Base-by-base conservation (phyloP, 2,797 vertebrate species). In the Acanthiza pusilla region DNA sequence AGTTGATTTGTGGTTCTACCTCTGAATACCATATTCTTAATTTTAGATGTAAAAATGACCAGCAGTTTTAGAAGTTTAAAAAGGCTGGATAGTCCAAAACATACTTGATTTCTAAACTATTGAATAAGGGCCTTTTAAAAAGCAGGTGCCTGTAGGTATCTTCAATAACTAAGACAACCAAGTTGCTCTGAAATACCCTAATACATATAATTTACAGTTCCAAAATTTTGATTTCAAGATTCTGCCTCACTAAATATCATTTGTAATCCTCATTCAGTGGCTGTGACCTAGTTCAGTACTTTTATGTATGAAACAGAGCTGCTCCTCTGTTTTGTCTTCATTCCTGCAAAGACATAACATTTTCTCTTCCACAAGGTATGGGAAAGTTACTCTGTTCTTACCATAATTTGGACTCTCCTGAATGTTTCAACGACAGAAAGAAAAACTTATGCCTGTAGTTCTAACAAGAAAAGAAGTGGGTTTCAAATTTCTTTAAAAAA, bases 261-360 rank as follows among this genome's bases (percentile, higher is more conserved):
- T 85, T 82, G 21, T 75, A 58, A 61, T 70, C 2, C 2, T 63
- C 10, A 22, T 61, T 79, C 22, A 21, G 27, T 40, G 40, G 13
- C 43, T 54, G 17, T 88, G 85, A 96, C 40, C 47, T 62, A 53
- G 36, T 63, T 90, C 45, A 53, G 14, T 34, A 40, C 32, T 36
- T 96, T 83, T 75, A 42, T 48, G 17, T 53, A 55, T 36, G 51
- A 95, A 95, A 50, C 70, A 92, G 68, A 92, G 68, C 47, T 88
- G 68, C 38, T 92, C 53, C 51, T 78, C 25, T 93, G 55, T 95
- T 95, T 95, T 96, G 83, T 94, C 94, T 96, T 84, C 5, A 1
- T n/a, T 91, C 87, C 78, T 93, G 40, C 40, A 81, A 92, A 96
- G 89, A 85, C 88, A 96, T 73, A 96, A 95, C 51, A 92, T 61